Evolutionary conservation across 2,888 invertebrate genomes (phyloP), one percentile per base, ranked within the genome.

Genomic region (Clusia tigrina): DNA sequence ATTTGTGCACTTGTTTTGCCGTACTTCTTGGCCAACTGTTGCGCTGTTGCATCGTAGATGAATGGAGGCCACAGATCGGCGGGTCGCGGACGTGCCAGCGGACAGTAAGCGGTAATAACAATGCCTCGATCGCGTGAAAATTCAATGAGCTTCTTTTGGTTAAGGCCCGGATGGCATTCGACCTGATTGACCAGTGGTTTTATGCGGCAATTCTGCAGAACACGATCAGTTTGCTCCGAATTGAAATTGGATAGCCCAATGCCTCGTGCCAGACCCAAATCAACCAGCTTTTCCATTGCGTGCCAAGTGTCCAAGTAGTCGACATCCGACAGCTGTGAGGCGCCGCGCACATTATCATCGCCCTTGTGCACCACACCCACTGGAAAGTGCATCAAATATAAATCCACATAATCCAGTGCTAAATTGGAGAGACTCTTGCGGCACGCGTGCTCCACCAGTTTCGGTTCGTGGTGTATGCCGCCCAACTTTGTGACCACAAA

Each of bases 321-420:
- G 89, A 70, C 88, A 1, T 73, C 70, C 20, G 78, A 77, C 0
- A 81, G 71, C 18, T 78, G 71, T 23, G 73, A 56, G 23, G 71
- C 74, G 56, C 82, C 83, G 51, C 81, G 81, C 1, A 83, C 81
- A 70, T 81, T 76, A 42, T 73, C 71, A 20, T 86, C 81, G 88
- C 91, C 74, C 10, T 71, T 55, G 26, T 78, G 74, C 2, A 72
- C 85, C 70, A 89, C 91, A 0, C 89, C 91, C 78, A 92, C 87
- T 0, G 94, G 95, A 86, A 91, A 93, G 76, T 95, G 94, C 67
- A 95, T 90, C 12, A 94, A 83, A 74, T 90, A 94, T 0, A 94
- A 85, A 76, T 95, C 94, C 58, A 95, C 84, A 77, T 94, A 94
- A 0, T 89, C 87, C 3, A 94, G 78, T 0, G 88, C 88, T 66